Evolutionary conservation across 2,797 vertebrate genomes (phyloP).

Genomic region (Semotilus atromaculatus): DNA sequence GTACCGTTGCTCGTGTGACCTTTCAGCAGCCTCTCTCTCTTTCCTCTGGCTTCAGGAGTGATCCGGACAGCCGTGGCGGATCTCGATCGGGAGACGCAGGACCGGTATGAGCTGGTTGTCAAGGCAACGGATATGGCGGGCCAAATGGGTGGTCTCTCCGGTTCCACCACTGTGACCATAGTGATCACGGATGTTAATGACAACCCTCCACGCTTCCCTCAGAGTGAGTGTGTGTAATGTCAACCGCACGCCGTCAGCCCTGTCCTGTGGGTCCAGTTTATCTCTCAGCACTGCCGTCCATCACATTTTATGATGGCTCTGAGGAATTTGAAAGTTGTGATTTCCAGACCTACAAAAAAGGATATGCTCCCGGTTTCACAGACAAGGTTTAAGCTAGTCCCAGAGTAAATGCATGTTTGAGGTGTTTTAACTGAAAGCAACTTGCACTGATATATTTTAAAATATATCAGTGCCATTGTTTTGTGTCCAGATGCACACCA

Average conservation of each 20-base stretch:
- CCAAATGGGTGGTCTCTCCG: constrained; percentile 96
- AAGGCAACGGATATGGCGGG: constrained; percentile 98
- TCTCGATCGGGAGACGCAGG: constrained; percentile 95
- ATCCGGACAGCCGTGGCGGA: constrained; percentile 95
- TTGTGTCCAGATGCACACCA: too few relatives aligned
- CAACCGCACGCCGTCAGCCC: background rate
- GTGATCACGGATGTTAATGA: constrained; percentile 98
- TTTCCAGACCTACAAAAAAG: background rate
- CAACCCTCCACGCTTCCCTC: constrained; percentile 95
- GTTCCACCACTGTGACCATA: constrained; percentile 97
- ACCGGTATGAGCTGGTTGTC: constrained; percentile 96
- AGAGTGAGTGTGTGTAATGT: constrained; percentile 84
- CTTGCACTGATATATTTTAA: too few relatives aligned
- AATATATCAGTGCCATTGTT: too few relatives aligned
- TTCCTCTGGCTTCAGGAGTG: constrained; percentile 79
- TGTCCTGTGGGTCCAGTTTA: constrained; percentile 10
- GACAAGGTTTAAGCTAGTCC: too few relatives aligned
- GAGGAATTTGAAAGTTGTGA: background rate
- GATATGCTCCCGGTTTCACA: background rate
- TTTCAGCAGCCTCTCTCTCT: constrained; percentile 18
- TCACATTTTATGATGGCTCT: background rate
- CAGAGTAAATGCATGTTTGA: too few relatives aligned
- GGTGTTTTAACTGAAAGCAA: too few relatives aligned
- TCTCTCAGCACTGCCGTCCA: background rate
- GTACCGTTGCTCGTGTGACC: background rate